phyloP scores from a whole-genome alignment of 2,888 invertebrate species.

The Nomada flava region DNA sequence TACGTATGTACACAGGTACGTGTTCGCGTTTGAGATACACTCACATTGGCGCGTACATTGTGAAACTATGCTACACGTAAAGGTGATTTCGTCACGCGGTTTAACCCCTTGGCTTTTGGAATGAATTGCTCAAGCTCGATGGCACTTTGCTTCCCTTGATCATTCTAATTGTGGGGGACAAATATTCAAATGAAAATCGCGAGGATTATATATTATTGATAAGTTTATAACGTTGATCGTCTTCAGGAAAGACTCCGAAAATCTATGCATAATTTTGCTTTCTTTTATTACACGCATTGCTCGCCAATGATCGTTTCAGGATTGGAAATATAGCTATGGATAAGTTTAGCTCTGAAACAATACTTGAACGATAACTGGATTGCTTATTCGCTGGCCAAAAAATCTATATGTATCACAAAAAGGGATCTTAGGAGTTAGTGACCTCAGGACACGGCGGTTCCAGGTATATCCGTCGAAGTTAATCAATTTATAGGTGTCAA shows the following conservation, averaged over 20 bases:
- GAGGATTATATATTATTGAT: too few relatives aligned
- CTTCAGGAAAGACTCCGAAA: neutral
- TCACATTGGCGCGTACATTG: conserved; percentile 48
- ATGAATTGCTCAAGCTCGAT: neutral
- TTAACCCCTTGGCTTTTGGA: conserved; percentile 6
- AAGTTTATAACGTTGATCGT: neutral
- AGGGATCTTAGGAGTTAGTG: conserved; percentile 32
- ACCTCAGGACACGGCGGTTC: conserved; percentile 22
- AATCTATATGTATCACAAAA: conserved; percentile 17
- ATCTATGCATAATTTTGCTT: neutral
- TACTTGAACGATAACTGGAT: neutral
- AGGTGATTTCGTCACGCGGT: conserved; percentile 42
- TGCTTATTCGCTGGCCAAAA: neutral
- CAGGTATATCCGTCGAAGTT: conserved; percentile 23
- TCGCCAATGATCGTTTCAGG: conserved; percentile 16
- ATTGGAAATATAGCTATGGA: neutral
- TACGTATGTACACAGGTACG: conserved; percentile 61
- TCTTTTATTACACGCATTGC: conserved; percentile 2
- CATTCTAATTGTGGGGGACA: neutral
- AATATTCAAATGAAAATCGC: neutral
- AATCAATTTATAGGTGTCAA: conserved; percentile 52
- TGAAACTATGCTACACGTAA: conserved; percentile 61
- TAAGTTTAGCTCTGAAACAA: neutral
- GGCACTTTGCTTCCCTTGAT: neutral
- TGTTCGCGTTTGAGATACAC: conserved; percentile 51